Evolutionary conservation across 2,888 invertebrate genomes (phyloP), one percentile per base, ranked within the genome.

Genomic region (Acanthococcus lagerstroemiae): DNA sequence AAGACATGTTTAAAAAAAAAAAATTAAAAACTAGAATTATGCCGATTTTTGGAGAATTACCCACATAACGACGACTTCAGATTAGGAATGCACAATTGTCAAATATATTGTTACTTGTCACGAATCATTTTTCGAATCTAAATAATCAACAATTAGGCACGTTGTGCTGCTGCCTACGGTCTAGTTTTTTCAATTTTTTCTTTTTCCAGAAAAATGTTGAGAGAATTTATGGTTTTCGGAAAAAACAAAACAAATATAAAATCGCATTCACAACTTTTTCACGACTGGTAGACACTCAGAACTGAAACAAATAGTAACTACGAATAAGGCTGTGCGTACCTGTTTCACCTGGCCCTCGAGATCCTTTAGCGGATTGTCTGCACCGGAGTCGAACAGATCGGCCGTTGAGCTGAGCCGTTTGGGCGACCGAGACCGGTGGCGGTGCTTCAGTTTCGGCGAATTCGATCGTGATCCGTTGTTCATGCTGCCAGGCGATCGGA

Each of bases 401-500:
- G 76, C 76, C 61, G 71, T 71, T 17, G 71, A 69, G 63, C 77
- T 77, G 52, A 76, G 73, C 24, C 75, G 74, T 45, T 75, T 76
- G 21, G 77, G 73, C 67, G 77, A 72, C 72, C 77, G 77, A 6
- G 66, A 56, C 73, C 78, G 75, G 77, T 76, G 77, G 73, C 78
- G 75, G 77, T 76, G 77, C 77, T 78, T 78, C 78, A 78, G 73
- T 78, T 79, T 73, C 78, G 78, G 74, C 9, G 69, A 69, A 67
- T 78, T 65, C 45, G 66, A 68, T 50, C 70, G 68, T 9, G 68
- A 67, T 37, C 61, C 61, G 25, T 68, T 72, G 5, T 69, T 63
- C 68, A 69, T 72, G 71, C 90, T 90, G 69, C 69, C 72, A 71
- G 91, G 90, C 70, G 90, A 89, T 72, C 91, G 85, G 86, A 92